These are phyloP conservation scores for Acinonyx jubatus DNA, from an alignment of 2,113 vertebrate genomes.

Conservation along the genomic window DNA sequence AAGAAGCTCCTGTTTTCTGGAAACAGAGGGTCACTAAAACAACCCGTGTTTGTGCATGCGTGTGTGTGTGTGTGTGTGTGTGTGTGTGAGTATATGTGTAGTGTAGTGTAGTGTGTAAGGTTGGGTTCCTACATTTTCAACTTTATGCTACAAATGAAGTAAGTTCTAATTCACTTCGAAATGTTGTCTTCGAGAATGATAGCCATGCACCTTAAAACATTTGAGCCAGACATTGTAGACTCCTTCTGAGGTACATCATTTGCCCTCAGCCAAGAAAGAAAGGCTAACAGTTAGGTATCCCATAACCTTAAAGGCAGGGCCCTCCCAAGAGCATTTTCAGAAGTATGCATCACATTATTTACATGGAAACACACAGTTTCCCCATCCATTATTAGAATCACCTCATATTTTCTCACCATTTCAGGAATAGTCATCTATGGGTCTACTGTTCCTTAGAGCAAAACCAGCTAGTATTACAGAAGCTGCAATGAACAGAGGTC, in stretches of 20 bases:
- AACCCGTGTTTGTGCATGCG: neutral
- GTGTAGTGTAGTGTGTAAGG: neutral
- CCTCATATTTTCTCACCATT: neutral
- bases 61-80: neutral
- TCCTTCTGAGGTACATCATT: neutral
- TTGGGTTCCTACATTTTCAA: neutral
- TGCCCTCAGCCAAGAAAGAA: neutral
- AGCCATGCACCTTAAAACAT: neutral
- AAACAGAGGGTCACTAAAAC: neutral
- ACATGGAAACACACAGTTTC: neutral
- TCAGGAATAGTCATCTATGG: neutral
- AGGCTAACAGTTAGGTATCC: neutral
- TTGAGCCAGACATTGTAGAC: neutral
- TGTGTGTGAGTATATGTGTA: neutral
- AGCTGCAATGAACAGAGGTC: neutral
- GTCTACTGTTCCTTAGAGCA: neutral
- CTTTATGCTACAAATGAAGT: neutral
- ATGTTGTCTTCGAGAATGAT: neutral
- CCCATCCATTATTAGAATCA: neutral
- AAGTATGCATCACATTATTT: neutral
- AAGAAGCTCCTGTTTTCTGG: neutral
- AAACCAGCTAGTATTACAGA: neutral
- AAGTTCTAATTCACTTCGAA: neutral
- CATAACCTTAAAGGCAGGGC: neutral
- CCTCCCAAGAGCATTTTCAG: neutral